Evolutionary conservation across 2,113 vertebrate species (phyloP), one percentile per base, ranked within the genome.

Genomic region (Chauna torquata): DNA sequence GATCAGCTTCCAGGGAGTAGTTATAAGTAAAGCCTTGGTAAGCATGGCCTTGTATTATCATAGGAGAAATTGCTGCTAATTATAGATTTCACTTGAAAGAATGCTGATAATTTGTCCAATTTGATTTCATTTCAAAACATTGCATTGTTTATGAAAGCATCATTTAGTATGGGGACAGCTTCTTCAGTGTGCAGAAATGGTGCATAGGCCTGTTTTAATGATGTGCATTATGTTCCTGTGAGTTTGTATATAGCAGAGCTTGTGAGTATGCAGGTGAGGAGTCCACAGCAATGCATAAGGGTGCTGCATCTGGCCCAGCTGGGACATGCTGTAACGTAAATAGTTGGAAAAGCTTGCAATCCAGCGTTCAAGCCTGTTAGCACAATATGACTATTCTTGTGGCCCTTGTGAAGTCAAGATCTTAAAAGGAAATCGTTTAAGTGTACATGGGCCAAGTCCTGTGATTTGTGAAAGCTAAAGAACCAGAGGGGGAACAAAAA

Each of bases 161-260:
- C 8, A 13, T 52, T 61, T 71, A 75, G 57, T 32, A 9, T 58
- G 27, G 23, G 28, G 19, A 16, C 27, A 83, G 42, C 52, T 32
- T 83, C 36, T 81, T 86, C 57, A 19, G 38, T 4, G 6, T 79
- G 61, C 58, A 72, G 70, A 82, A 85, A 19, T 30, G 11, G 11
- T 65, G 40, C 69, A 20, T 15, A 58, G 77, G 40, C n/a, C 58
- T 93, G 8, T 47, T 15, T 30, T 71, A 30, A 27, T 17, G 22
- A 28, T 0, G 0, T 45, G 14, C 15, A 14, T n/a, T n/a, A n/a
- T 0, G 0, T 65, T 50, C 23, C 28, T 77, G 54, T 30, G 23
- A 61, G 49, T 47, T 24, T 18, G 4, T 18, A 10, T 34, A 12
- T 34, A 84, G 64, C 64, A 42, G 34, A 30, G 28, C 25, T 74